These are phyloP conservation scores for Gnatocerus cornutus DNA, from an alignment of 2,888 invertebrate genomes.

Conservation along the genomic window DNA sequence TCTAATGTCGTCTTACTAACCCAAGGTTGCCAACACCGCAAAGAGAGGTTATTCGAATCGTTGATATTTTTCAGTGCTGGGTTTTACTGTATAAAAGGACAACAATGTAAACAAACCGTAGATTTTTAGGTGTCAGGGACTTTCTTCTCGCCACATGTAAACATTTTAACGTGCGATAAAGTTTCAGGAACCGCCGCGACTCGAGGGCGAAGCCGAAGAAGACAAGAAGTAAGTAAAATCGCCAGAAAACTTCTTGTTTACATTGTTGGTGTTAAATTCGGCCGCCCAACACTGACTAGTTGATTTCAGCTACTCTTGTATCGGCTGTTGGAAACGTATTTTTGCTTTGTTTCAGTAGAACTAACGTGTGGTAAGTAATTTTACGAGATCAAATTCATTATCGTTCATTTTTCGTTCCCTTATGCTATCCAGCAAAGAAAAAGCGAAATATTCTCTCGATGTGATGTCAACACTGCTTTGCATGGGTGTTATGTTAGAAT, in stretches of 20 bases:
- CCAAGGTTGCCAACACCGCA: neutral
- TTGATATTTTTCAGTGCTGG: constrained; percentile 20
- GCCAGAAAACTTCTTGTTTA: constrained; percentile 13
- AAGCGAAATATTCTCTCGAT: constrained; percentile 23
- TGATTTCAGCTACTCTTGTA: neutral
- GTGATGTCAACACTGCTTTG: constrained; percentile 45
- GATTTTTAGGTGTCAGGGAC: neutral
- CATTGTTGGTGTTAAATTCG: constrained; percentile 22
- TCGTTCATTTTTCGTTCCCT: constrained; percentile 13
- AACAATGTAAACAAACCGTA: constrained; percentile 25
- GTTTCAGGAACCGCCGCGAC: constrained; percentile 8
- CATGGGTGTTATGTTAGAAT: constrained; percentile 51
- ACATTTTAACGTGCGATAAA: neutral
- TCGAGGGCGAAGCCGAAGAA: neutral
- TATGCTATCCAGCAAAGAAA: constrained; percentile 9
- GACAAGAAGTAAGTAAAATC: constrained; percentile 11
- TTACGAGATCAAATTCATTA: constrained; percentile 2
- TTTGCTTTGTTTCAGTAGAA: constrained; percentile 32
- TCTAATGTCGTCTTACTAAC: neutral
- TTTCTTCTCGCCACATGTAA: neutral
- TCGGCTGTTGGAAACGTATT: constrained; percentile 16
- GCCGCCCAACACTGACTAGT: constrained; percentile 29
- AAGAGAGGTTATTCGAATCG: neutral
- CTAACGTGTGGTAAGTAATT: constrained; percentile 21
- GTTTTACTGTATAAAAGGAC: neutral